Evolutionary conservation across 2,797 vertebrate species (phyloP).

Genomic region (Delichon dasypus): DNA sequence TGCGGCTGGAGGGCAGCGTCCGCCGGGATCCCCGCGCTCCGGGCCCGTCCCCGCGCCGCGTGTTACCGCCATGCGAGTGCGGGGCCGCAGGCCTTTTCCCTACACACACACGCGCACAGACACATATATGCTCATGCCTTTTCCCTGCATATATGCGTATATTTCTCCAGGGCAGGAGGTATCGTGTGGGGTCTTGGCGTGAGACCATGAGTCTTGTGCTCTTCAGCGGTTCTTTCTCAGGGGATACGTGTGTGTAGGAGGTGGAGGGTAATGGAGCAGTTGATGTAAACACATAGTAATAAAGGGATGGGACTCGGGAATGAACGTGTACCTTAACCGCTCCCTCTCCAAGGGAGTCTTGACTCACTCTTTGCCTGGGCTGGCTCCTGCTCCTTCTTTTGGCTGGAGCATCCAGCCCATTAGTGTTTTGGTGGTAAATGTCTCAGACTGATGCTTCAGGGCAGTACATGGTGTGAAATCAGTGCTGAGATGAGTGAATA

Average conservation of each 20-base stretch:
- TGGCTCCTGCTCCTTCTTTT: neutral
- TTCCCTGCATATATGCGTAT: accelerated
- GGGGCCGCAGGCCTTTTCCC: neutral
- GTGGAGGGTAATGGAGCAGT: neutral
- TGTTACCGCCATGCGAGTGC: neutral
- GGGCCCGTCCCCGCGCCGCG: no score
- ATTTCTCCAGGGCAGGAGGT: neutral
- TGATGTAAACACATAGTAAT: neutral
- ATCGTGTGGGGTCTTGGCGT: accelerated
- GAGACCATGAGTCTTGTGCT: neutral
- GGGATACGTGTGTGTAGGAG: neutral
- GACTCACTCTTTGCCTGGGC: accelerated
- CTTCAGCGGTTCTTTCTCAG: accelerated
- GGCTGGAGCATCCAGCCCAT: accelerated
- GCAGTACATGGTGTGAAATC: accelerated
- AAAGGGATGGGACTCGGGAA: neutral
- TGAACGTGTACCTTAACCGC: accelerated
- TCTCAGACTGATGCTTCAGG: neutral
- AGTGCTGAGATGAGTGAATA: neutral
- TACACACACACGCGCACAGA: no score
- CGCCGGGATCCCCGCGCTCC: no score
- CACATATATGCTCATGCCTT: neutral
- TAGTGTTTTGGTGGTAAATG: neutral
- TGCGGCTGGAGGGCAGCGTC: neutral
- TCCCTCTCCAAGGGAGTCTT: neutral